Percentiles rank a stretch among this genome's conserved stretches.
phyloP scores from a whole-genome alignment of 2,888 invertebrate genomes.

The Agrochola circellaris region DNA sequence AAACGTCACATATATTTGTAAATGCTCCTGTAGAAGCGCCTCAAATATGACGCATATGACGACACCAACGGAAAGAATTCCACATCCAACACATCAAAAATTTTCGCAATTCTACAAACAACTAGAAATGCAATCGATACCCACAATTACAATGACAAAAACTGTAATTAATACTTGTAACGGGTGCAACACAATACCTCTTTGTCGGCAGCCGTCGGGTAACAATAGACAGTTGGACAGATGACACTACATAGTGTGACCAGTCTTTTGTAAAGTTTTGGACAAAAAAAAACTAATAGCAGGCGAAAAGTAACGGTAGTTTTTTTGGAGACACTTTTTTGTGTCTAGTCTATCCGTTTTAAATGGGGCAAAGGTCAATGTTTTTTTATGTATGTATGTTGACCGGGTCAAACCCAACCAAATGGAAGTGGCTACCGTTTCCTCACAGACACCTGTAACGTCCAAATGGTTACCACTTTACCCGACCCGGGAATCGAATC shows the following conservation, averaged over 20 bases:
- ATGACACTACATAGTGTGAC: conserved; percentile 57
- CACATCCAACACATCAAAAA: conserved; percentile 17
- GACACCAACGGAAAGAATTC: not conserved
- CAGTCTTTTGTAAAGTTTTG: conserved; percentile 53
- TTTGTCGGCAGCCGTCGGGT: conserved; percentile 59
- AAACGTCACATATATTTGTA: not conserved
- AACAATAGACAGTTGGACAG: conserved; percentile 58
- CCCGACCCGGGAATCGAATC: not conserved
- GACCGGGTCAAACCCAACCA: not conserved
- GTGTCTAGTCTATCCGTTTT: conserved; percentile 22
- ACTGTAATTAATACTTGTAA: conserved; percentile 58
- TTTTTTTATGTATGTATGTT: conserved; percentile 9
- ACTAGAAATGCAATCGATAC: conserved; percentile 60
- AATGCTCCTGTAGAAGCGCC: not conserved
- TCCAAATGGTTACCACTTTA: not conserved
- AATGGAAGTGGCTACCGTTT: conserved; percentile 19
- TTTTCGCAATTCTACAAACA: conserved; percentile 36
- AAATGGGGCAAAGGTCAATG: conserved; percentile 7
- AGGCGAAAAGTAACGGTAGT: conserved; percentile 35
- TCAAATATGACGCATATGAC: not conserved
- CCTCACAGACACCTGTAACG: not conserved
- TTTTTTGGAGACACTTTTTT: conserved; percentile 42
- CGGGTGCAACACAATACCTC: conserved; percentile 59
- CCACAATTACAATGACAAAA: conserved; percentile 57
- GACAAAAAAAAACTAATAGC: conserved; percentile 48